These are phyloP conservation scores for Plutella xylostella DNA, from an alignment of 2,888 invertebrate genomes.

Conservation along the genomic window DNA sequence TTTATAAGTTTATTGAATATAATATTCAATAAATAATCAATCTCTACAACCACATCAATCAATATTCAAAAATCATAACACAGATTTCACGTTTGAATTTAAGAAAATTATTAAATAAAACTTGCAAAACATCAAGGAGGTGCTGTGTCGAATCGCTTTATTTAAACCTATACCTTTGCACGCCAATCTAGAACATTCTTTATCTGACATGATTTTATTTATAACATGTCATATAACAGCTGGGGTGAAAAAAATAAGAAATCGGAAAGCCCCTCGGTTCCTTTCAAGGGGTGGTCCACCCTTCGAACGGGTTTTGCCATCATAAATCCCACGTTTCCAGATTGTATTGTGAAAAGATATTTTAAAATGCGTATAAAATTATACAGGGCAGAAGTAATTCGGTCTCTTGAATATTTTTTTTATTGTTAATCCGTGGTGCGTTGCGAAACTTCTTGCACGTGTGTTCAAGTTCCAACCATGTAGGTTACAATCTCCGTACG, in stretches of 20 bases:
- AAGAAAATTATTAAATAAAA: no score
- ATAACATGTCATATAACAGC: conserved; percentile 63
- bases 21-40: no score
- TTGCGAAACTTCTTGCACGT: conserved; percentile 47
- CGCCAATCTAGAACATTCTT: conserved; percentile 50
- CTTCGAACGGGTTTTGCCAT: conserved; percentile 61
- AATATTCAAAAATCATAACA: neutral
- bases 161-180: conserved; percentile 19
- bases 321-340: conserved; percentile 62
- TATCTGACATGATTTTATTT: conserved; percentile 66
- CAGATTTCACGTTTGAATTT: neutral
- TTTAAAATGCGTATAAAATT: conserved; percentile 69
- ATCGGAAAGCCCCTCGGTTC: conserved; percentile 22
- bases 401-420: conserved; percentile 46
- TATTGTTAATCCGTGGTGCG: conserved; percentile 32
- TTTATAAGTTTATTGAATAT: no score
- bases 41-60: neutral
- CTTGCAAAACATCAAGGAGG: conserved; percentile 59
- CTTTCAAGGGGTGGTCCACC: conserved; percentile 46
- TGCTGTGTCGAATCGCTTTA: conserved; percentile 58
- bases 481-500: no score
- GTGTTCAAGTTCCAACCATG: conserved; percentile 27
- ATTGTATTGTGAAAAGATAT: conserved; percentile 51
- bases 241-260: conserved; percentile 63
- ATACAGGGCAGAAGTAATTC: conserved; percentile 66